These are phyloP conservation scores for Gopherus flavomarginatus DNA, from an alignment of 2,113 vertebrate species.

Conservation along the genomic window DNA sequence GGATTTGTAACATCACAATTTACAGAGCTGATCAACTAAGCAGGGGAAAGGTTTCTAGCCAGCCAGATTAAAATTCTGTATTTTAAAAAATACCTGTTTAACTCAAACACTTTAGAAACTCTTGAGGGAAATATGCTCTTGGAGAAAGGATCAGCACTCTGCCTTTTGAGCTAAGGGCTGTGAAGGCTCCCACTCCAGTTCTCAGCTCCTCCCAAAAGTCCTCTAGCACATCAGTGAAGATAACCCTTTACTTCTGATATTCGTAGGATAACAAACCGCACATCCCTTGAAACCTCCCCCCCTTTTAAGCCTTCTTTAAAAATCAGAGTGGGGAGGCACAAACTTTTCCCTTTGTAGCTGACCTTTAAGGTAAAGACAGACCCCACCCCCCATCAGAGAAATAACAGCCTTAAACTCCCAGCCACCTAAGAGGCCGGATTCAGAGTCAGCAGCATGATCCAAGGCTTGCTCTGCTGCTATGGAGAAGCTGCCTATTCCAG, in stretches of 20 bases:
- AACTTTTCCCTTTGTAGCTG: not conserved
- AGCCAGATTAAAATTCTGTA: not conserved
- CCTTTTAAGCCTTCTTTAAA: not conserved
- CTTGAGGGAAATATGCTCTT: not conserved
- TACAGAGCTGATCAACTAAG: not conserved
- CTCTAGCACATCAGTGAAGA: not conserved
- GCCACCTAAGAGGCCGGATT: not conserved
- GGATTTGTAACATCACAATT: not conserved
- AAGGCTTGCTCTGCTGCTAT: not conserved
- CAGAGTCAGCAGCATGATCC: rapidly evolving
- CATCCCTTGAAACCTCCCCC: not conserved
- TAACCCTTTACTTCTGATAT: not conserved
- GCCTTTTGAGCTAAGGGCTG: not conserved
- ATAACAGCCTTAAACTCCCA: not conserved
- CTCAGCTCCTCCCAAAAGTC: not conserved
- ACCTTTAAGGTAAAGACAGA: not conserved
- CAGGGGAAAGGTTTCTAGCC: not conserved
- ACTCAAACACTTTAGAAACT: not conserved
- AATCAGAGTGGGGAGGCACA: not conserved
- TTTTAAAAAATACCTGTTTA: not conserved
- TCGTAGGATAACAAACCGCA: not conserved
- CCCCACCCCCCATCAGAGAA: not conserved
- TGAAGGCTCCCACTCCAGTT: not conserved
- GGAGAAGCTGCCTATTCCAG: rapidly evolving
- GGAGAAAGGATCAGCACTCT: not conserved